These are phyloP conservation scores for Plotosus lineatus DNA, from an alignment of 2,113 vertebrate species.

Conservation along the genomic window DNA sequence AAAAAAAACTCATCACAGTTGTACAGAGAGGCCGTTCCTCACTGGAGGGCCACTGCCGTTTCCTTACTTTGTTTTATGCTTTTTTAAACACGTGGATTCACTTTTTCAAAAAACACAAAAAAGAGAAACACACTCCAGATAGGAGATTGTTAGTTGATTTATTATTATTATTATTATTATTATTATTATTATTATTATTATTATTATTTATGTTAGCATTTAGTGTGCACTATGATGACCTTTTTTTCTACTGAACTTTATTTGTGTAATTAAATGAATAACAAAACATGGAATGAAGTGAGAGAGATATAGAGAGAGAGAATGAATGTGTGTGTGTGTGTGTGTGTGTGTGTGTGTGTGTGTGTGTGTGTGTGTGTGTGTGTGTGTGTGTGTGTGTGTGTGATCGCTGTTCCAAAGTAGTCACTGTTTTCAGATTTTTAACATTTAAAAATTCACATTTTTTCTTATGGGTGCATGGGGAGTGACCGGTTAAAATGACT, in stretches of 20 bases:
- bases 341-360: conserved; percentile 53
- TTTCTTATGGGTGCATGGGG: conserved; percentile 97
- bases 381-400: conserved; percentile 54
- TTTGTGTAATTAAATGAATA: conserved; percentile 66
- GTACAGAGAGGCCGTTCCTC: conserved; percentile 49
- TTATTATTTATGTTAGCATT: conserved; percentile 51
- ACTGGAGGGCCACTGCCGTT: conserved; percentile 53
- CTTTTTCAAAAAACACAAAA: conserved; percentile 81
- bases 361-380: conserved; percentile 55
- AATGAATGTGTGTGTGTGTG: conserved; percentile 53
- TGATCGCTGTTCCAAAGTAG: conserved; percentile 84
- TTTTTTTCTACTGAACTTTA: conserved; percentile 47
- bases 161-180: conserved; percentile 69
- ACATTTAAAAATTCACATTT: conserved; percentile 51
- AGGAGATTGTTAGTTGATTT: conserved; percentile 92
- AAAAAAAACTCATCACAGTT: conserved; percentile 48
- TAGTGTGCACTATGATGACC: conserved; percentile 51
- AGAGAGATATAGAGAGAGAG: too few species aligned
- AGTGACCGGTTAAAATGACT: conserved; percentile 54
- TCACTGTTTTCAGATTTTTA: conserved; percentile 83
- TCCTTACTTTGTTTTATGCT: conserved; percentile 70
- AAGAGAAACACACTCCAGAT: conserved; percentile 65
- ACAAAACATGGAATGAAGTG: conserved; percentile 72
- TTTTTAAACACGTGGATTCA: conserved; percentile 83
- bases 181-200: conserved; percentile 41